Evolutionary conservation across 1,140 invertebrate genomes (phyloP).

Genomic region (Heliconius melpomene): DNA sequence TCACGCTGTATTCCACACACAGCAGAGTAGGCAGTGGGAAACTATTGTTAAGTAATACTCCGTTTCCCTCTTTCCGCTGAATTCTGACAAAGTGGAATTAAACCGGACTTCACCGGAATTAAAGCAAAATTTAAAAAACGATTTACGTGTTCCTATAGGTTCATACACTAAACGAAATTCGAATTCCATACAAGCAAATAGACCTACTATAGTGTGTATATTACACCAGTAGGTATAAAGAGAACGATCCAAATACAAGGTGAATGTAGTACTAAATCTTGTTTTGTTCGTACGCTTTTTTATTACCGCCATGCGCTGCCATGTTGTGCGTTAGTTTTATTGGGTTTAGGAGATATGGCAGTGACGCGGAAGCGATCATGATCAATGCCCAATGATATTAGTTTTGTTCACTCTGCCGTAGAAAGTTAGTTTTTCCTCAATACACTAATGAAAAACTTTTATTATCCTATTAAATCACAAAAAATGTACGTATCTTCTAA

Average conservation of each 20-base stretch:
- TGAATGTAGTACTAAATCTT: slow-evolving; percentile 21
- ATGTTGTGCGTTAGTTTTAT: slow-evolving; percentile 22
- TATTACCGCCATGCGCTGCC: slow-evolving; percentile 19
- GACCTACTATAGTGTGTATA: not conserved
- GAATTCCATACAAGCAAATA: not conserved
- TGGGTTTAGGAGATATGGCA: slow-evolving; percentile 7
- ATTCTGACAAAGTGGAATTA: too few species aligned
- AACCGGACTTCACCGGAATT: too few species aligned
- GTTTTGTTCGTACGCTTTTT: slow-evolving; percentile 28
- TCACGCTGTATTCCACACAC: too few species aligned
- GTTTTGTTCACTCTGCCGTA: not conserved
- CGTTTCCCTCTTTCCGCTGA: too few species aligned
- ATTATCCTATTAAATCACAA: not conserved
- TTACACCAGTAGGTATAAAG: not conserved
- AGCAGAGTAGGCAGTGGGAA: too few species aligned
- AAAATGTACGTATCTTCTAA: not conserved
- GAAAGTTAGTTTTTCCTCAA: not conserved
- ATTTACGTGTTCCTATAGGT: too few species aligned
- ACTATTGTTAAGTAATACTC: too few species aligned
- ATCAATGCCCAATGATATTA: slow-evolving; percentile 28
- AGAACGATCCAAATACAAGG: slow-evolving; percentile 15
- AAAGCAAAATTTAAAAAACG: too few species aligned
- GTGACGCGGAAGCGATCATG: slow-evolving; percentile 22
- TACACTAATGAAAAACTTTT: slow-evolving; percentile 8
- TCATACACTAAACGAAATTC: not conserved